Evolutionary conservation across 23 tunicate species (phyloP).

Genomic region (Ciona savignyi): DNA sequence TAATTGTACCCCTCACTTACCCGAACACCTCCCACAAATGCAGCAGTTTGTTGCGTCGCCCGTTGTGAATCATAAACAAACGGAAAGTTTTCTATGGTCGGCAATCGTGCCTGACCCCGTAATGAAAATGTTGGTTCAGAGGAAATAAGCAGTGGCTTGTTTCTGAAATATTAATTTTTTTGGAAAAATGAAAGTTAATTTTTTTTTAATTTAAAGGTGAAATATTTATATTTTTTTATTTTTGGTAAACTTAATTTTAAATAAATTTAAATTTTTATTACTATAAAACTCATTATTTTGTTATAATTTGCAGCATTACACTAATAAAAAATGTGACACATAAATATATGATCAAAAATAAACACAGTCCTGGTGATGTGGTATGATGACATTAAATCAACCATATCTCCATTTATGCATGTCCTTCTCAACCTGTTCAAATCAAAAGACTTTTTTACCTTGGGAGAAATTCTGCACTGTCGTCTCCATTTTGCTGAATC

Average conservation of each 20-base stretch:
- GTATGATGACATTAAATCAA: too few species aligned
- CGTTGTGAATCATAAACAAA: conserved; percentile 52
- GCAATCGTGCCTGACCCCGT: neutral
- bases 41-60: conserved; percentile 27
- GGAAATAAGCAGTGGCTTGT: neutral
- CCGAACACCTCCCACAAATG: conserved; percentile 67
- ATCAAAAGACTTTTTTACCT: neutral
- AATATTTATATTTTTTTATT: too few species aligned
- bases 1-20: too few species aligned
- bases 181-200: too few species aligned
- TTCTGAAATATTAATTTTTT: too few species aligned
- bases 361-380: too few species aligned
- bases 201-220: too few species aligned
- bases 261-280: too few species aligned
- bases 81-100: conserved; percentile 34
- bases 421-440: too few species aligned
- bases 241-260: too few species aligned
- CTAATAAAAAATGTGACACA: neutral
- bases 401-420: too few species aligned
- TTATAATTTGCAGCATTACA: neutral
- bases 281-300: too few species aligned
- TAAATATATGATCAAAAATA: neutral
- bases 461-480: neutral
- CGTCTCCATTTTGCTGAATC: neutral
- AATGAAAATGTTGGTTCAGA: neutral